Evolutionary conservation across 2,797 vertebrate genomes (phyloP).

Genomic region (Sylvilagus floridanus): DNA sequence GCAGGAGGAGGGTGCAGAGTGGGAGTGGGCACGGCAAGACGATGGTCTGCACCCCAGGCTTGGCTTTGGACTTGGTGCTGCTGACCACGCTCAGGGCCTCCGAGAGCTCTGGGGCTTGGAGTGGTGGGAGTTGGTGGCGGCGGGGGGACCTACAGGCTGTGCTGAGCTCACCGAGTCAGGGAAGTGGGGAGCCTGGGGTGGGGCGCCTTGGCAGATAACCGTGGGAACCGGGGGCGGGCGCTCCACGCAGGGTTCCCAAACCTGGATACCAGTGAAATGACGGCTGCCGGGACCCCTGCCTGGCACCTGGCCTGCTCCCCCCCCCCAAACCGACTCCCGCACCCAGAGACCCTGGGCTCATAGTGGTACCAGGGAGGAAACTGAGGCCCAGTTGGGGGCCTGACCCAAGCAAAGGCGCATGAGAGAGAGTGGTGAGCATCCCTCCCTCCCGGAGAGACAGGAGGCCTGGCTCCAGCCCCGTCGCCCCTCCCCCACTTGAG

Average conservation of each 20-base stretch:
- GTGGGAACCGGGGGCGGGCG: not conserved
- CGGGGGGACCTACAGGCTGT: slow-evolving; percentile 11
- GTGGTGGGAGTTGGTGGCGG: not conserved
- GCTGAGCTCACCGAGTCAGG: slow-evolving; percentile 65
- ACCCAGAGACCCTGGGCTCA: not conserved
- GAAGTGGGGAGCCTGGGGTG: slow-evolving; percentile 7
- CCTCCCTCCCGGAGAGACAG: not conserved
- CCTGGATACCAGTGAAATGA: not conserved
- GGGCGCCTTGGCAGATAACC: not conserved
- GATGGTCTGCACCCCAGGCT: slow-evolving; percentile 81
- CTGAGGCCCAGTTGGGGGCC: not conserved
- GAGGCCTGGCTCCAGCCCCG: no score
- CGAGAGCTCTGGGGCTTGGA: not conserved
- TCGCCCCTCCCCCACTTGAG: no score
- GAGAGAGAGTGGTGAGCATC: not conserved
- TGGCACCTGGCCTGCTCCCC: not conserved
- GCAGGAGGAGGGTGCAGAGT: slow-evolving; percentile 80
- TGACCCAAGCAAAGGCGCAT: not conserved
- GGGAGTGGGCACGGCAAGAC: slow-evolving; percentile 79
- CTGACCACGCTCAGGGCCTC: slow-evolving; percentile 81
- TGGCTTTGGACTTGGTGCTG: slow-evolving; percentile 87
- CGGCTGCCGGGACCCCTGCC: not conserved
- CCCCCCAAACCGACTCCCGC: not conserved
- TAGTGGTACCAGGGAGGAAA: not conserved
- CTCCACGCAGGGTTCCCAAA: not conserved